Conservation (phyloP, 2,888 invertebrate genomes). For the Achlya flavicornis region DNA sequence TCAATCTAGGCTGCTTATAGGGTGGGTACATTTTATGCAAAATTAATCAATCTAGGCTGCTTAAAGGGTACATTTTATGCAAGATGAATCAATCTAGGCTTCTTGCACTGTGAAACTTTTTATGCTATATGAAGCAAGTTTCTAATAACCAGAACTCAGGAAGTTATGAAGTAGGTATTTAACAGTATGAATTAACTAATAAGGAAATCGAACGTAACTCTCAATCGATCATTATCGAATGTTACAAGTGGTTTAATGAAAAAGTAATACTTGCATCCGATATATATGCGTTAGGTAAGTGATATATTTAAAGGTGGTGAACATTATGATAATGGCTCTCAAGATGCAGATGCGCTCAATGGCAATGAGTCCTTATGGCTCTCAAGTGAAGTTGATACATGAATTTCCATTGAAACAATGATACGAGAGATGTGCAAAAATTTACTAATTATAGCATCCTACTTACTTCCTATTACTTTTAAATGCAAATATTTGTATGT, state of each 20-base stretch:
- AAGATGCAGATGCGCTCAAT: no score
- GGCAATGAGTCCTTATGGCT: no score
- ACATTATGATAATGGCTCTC: no score
- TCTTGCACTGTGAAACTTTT: background rate
- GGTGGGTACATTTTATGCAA: background rate
- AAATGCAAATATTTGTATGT: no score
- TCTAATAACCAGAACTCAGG: background rate
- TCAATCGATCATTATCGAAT: background rate
- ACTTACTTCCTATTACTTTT: no score
- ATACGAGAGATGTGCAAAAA: no score
- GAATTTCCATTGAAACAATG: no score
- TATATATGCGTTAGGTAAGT: background rate
- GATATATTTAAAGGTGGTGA: no score
- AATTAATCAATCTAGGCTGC: no score
- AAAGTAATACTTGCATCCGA: background rate
- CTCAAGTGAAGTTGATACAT: no score
- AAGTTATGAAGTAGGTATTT: background rate
- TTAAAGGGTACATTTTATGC: background rate
- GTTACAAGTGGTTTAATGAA: background rate
- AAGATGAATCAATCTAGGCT: background rate
- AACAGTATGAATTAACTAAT: background rate
- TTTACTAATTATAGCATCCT: no score
- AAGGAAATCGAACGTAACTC: slow-evolving; percentile 5
- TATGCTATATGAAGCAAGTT: background rate
- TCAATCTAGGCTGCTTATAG: background rate